These are phyloP conservation scores for Acropora tenuis DNA, from an alignment of 64 coral and sea anemone species.

Conservation along the genomic window DNA sequence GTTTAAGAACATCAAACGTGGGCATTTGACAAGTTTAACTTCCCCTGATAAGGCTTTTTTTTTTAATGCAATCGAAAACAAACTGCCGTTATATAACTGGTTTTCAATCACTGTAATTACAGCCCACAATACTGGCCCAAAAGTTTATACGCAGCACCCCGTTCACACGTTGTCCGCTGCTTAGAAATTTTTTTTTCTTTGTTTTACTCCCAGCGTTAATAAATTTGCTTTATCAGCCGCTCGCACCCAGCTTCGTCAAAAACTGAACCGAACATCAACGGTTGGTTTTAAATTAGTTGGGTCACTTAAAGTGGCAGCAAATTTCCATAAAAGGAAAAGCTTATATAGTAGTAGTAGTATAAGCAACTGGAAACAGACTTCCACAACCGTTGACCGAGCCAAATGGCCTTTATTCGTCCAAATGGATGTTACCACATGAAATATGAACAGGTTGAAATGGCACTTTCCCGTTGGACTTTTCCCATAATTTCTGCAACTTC, in stretches of 20 bases:
- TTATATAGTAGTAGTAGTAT: background rate
- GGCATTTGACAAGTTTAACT: background rate
- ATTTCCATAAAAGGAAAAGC: background rate
- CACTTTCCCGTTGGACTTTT: background rate
- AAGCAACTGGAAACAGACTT: background rate
- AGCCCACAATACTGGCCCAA: background rate
- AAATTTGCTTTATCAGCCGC: background rate
- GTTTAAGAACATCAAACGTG: background rate
- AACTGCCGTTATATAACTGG: background rate
- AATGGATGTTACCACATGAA: background rate
- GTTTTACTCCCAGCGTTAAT: background rate
- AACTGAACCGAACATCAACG: constrained; percentile 1
- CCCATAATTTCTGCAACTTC: background rate
- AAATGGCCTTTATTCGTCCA: background rate
- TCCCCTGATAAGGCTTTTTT: background rate
- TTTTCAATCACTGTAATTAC: background rate
- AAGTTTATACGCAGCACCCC: background rate
- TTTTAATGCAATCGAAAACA: background rate
- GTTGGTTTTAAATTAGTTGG: background rate
- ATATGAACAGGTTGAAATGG: background rate
- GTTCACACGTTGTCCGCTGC: background rate
- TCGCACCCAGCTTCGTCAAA: background rate
- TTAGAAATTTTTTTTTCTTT: background rate
- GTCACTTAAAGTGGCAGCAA: background rate
- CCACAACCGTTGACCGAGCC: background rate